Evolutionary conservation across 2,797 vertebrate genomes (phyloP).

Genomic region (Podargus strigoides): DNA sequence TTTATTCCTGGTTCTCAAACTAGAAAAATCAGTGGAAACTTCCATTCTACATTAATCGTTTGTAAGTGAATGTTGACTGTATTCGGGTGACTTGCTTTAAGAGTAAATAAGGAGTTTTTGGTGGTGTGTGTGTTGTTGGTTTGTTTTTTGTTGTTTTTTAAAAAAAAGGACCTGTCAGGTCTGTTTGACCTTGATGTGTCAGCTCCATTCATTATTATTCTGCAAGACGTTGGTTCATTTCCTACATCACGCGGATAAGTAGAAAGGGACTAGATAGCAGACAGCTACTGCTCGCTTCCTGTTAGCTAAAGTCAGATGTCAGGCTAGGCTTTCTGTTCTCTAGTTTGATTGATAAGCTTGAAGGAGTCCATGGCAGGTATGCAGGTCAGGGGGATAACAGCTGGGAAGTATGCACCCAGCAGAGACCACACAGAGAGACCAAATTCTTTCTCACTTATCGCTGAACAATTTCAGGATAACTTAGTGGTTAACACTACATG

Average conservation of each 20-base stretch:
- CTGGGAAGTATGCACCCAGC: constrained; percentile 67
- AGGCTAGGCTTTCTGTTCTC: constrained; percentile 25
- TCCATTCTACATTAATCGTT: background rate
- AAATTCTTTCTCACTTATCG: constrained; percentile 69
- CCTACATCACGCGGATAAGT: background rate
- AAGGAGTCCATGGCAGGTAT: constrained; percentile 76
- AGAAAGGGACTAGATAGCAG: constrained; percentile 12
- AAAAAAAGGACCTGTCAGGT: background rate
- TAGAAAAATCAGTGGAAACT: background rate
- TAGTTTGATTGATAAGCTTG: constrained; percentile 65
- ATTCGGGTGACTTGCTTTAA: background rate
- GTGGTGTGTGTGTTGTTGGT: background rate
- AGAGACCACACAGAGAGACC: constrained; percentile 84
- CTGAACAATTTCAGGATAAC: constrained; percentile 60
- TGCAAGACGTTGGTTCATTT: constrained; percentile 56
- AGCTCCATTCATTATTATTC: constrained; percentile 49
- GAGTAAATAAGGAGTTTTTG: background rate
- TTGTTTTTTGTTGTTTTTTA: accelerated
- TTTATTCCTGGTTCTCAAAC: background rate
- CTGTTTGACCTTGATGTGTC: constrained; percentile 50
- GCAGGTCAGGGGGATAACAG: constrained; percentile 78
- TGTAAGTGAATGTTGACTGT: background rate
- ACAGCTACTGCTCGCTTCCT: constrained; percentile 61
- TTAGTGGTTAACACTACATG: constrained; percentile 29
- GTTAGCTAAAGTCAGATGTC: constrained; percentile 58